Percentiles rank a stretch among this genome's conserved stretches.
phyloP scores from a whole-genome alignment of 2,888 invertebrate genomes.

The Petrolisthes cinctipes region DNA sequence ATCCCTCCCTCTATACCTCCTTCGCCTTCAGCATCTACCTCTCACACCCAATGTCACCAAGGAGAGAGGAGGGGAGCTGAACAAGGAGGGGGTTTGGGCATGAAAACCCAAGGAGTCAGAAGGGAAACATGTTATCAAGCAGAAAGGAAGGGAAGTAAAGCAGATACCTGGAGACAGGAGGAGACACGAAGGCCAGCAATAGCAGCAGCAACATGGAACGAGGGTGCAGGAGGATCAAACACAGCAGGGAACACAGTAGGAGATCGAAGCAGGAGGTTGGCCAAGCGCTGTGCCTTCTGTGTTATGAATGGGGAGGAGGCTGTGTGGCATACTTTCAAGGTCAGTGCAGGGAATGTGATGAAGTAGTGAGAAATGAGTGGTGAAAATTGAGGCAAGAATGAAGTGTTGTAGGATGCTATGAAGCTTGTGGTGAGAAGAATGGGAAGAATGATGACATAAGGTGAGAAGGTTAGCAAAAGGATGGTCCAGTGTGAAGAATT shows the following conservation, averaged over 20 bases:
- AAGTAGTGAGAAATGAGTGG: no score
- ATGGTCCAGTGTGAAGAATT: no score
- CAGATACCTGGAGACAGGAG: background rate
- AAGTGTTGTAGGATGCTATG: no score
- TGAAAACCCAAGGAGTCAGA: background rate
- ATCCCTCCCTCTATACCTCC: background rate
- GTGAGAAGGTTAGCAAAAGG: no score
- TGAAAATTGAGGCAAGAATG: no score
- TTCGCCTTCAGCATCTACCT: background rate
- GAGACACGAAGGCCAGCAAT: background rate
- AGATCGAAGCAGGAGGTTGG: background rate
- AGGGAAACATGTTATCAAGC: background rate
- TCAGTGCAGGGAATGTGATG: background rate
- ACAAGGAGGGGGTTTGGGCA: background rate
- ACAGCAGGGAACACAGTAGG: background rate
- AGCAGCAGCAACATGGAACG: background rate
- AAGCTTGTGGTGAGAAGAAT: no score
- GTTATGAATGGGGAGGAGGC: constrained; percentile 12
- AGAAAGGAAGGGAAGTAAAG: background rate
- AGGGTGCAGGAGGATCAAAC: background rate
- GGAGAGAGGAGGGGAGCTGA: background rate
- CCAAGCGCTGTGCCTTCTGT: constrained; percentile 1
- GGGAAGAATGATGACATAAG: no score
- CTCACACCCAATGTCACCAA: background rate
- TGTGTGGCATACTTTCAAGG: background rate